Evolutionary conservation across 2,888 invertebrate species (phyloP).

Genomic region (Hoplodrina blanda): DNA sequence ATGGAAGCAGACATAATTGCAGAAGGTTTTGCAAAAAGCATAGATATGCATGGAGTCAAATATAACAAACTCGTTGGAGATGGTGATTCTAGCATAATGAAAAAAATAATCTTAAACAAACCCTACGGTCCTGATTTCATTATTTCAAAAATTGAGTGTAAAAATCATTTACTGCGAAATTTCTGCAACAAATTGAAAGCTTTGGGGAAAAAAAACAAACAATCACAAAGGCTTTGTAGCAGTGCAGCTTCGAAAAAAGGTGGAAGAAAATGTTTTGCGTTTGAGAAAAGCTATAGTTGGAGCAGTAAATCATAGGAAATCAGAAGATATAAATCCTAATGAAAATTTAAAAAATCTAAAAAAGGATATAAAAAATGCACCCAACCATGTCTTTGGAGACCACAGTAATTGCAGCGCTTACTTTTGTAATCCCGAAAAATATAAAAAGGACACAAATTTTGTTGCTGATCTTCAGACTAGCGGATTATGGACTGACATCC

Average conservation of each 20-base stretch:
- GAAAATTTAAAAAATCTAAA: not conserved
- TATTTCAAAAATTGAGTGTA: too few species aligned
- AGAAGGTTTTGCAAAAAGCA: too few species aligned
- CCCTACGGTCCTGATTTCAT: too few species aligned
- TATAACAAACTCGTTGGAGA: too few species aligned
- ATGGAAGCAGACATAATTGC: too few species aligned
- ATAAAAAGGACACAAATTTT: not conserved
- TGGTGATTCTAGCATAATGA: too few species aligned
- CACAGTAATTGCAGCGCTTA: not conserved
- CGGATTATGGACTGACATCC: not conserved
- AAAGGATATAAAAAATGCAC: not conserved
- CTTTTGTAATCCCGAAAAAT: not conserved
- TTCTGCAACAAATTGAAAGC: too few species aligned
- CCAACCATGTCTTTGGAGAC: not conserved
- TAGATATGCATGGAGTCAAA: too few species aligned
- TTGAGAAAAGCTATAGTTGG: not conserved
- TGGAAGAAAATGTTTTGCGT: not conserved
- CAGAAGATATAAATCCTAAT: not conserved
- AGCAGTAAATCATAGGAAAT: not conserved
- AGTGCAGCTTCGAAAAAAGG: not conserved
- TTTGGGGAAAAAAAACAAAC: constrained; percentile 5
- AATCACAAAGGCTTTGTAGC: not conserved
- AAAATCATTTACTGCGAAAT: too few species aligned
- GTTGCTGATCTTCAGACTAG: not conserved
- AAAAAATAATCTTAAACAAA: too few species aligned